A percentile compares a stretch with the other conserved stretches of the same genome.
These are phyloP conservation scores for Calosoma granatense DNA, from an alignment of 1,140 invertebrate genomes.

Conservation along the genomic window DNA sequence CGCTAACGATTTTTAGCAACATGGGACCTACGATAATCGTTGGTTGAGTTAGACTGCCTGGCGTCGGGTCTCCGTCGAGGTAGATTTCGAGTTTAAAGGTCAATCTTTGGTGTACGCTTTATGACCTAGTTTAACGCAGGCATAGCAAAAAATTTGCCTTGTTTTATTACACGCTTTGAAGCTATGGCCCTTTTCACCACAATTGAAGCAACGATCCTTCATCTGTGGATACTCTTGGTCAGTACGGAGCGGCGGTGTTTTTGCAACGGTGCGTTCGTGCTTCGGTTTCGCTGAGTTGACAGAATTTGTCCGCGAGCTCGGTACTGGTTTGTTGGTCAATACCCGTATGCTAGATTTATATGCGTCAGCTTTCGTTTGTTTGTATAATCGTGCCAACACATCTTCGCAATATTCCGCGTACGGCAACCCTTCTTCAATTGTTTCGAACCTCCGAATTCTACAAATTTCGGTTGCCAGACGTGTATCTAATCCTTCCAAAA, in stretches of 20 bases:
- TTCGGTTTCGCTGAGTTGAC: background rate
- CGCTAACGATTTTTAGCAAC: too few relatives aligned
- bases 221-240: background rate
- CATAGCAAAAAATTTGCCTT: background rate
- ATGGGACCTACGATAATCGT: background rate
- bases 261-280: too few relatives aligned
- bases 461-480: too few relatives aligned
- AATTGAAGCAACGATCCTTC: background rate
- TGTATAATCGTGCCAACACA: too few relatives aligned
- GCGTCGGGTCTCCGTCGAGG: background rate
- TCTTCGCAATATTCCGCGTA: too few relatives aligned
- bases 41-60: background rate
- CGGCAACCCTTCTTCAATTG: background rate
- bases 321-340: too few relatives aligned
- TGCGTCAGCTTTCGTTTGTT: background rate
- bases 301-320: background rate
- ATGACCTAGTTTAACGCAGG: background rate
- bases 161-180: background rate
- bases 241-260: too few relatives aligned
- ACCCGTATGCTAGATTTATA: background rate
- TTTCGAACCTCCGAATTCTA: background rate
- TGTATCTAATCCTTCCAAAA: background rate
- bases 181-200: background rate
- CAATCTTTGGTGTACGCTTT: background rate
- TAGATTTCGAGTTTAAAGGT: background rate